These are phyloP conservation scores for Spondyliosoma cantharus DNA, from an alignment of 2,797 vertebrate genomes.

Conservation along the genomic window DNA sequence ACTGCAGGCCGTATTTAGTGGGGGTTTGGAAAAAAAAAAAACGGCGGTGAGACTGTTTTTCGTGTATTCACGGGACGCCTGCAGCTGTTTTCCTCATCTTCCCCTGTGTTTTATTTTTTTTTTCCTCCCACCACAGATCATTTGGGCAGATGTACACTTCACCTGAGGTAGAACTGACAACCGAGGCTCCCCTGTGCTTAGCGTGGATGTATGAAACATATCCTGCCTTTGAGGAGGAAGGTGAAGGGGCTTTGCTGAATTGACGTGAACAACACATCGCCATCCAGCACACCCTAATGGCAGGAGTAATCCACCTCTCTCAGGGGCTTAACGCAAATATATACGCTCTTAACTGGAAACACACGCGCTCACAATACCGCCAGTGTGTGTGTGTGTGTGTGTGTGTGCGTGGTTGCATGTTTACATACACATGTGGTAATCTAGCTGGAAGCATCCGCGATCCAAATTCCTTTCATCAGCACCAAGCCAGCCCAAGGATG, in stretches of 20 bases:
- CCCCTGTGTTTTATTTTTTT: constrained; percentile 42
- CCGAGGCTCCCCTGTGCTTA: constrained; percentile 50
- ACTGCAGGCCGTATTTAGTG: constrained; percentile 39
- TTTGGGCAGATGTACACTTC: constrained; percentile 71
- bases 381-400: constrained; percentile 43
- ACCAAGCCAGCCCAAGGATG: constrained; percentile 55
- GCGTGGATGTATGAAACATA: constrained; percentile 63
- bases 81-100: constrained; percentile 76
- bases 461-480: constrained; percentile 69
- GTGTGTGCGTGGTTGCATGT: constrained; percentile 42
- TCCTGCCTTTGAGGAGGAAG: constrained; percentile 63
- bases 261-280: constrained; percentile 27
- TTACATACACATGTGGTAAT: constrained; percentile 41
- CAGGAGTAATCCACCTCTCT: constrained; percentile 34
- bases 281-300: constrained; percentile 39
- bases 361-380: constrained; percentile 22
- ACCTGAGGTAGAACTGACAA: constrained; percentile 67
- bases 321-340: constrained; percentile 33
- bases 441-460: constrained; percentile 49
- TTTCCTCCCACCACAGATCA: constrained; percentile 52
- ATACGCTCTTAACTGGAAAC: constrained; percentile 46
- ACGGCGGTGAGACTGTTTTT: constrained; percentile 53
- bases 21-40: constrained; percentile 53
- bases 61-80: constrained; percentile 49
- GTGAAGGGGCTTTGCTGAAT: constrained; percentile 36